Percentiles rank a stretch among this genome's conserved stretches.
phyloP scores from a whole-genome alignment of 2,797 vertebrate genomes.

The Falco naumanni region DNA sequence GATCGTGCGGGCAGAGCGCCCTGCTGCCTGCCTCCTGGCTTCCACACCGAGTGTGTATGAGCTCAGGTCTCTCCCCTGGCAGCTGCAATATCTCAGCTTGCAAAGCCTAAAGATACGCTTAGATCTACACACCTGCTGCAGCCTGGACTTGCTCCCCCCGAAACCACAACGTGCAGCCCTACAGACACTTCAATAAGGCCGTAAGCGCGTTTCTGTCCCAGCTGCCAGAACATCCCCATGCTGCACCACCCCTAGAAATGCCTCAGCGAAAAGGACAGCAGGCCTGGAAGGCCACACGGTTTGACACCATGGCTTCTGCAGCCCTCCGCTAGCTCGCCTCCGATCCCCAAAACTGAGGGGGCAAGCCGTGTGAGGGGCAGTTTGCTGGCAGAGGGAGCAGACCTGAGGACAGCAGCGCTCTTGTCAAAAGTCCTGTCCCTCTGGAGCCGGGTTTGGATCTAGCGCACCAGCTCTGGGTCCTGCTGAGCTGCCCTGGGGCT shows the following conservation, averaged over 20 bases:
- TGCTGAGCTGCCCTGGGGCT: neutral
- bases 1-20: neutral
- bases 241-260: neutral
- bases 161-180: neutral
- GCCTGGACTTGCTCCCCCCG: neutral
- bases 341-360: accelerated
- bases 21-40: neutral
- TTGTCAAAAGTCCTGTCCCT: neutral
- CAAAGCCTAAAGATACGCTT: neutral
- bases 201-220: neutral
- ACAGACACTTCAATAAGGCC: neutral
- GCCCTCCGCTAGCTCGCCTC: neutral
- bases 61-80: neutral
- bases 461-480: neutral
- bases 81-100: constrained; percentile 1
- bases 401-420: neutral
- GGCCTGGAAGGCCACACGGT: neutral
- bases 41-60: accelerated
- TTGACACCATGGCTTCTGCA: accelerated
- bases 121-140: constrained; percentile 25
- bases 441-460: neutral
- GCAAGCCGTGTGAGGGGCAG: neutral
- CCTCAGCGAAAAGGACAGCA: neutral
- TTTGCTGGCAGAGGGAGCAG: neutral
- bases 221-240: neutral